phyloP scores from a whole-genome alignment of 2,113 vertebrate species.

The Microcebus griseorufus region DNA sequence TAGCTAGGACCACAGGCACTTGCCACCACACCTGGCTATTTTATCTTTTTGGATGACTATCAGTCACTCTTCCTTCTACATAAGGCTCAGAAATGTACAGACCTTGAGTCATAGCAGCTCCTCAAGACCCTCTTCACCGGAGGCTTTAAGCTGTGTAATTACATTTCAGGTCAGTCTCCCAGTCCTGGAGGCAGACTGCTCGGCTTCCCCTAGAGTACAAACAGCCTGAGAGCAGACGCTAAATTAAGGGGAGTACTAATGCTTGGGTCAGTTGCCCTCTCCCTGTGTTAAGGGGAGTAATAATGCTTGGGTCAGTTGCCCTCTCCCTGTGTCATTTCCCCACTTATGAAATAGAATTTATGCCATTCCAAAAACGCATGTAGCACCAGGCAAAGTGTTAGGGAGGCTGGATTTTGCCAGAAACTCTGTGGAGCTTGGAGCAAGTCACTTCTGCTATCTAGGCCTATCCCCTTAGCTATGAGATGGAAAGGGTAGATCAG shows the following conservation, averaged over 20 bases:
- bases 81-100: background rate
- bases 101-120: background rate
- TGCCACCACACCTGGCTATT: background rate
- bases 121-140: background rate
- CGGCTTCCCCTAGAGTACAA: background rate
- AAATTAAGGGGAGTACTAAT: background rate
- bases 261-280: background rate
- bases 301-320: background rate
- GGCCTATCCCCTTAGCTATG: background rate
- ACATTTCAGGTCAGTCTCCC: background rate
- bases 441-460: background rate
- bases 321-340: too few species aligned
- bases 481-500: background rate
- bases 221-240: background rate
- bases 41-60: background rate
- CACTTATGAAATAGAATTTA: background rate
- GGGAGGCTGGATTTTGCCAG: background rate
- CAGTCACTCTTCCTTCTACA: background rate
- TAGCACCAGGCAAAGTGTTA: background rate
- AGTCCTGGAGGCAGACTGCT: background rate
- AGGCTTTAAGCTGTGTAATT: background rate
- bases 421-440: background rate
- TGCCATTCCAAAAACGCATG: background rate
- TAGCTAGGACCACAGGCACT: background rate
- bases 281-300: background rate